phyloP scores from a whole-genome alignment of 2,797 vertebrate species.

The Prionace glauca region DNA sequence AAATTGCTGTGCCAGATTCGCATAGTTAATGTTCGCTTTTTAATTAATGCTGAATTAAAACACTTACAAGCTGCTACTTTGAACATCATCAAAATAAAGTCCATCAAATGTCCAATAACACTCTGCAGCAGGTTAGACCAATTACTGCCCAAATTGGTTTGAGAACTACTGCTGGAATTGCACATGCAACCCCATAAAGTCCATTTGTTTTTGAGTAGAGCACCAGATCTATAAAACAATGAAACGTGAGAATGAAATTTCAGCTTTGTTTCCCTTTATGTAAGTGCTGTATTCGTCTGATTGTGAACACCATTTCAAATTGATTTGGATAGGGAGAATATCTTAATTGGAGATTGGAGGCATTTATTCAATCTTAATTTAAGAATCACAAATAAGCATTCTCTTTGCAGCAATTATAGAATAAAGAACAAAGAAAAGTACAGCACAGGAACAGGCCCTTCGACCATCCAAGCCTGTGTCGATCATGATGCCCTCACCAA shows the following conservation, averaged over 20 bases:
- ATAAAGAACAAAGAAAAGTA: too few relatives aligned
- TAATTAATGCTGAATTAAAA: neutral
- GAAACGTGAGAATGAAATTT: constrained; percentile 25
- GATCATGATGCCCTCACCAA: too few relatives aligned
- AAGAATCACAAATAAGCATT: neutral
- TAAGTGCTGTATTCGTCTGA: neutral
- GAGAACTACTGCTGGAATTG: constrained; percentile 49
- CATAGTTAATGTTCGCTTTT: neutral
- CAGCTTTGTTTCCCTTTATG: neutral
- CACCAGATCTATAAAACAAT: constrained; percentile 48
- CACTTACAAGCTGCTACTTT: neutral
- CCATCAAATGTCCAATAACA: neutral
- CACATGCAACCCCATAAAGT: constrained; percentile 51
- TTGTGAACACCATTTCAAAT: constrained; percentile 21
- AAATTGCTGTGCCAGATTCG: neutral
- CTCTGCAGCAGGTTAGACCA: constrained; percentile 43
- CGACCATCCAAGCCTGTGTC: too few relatives aligned
- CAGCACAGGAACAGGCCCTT: too few relatives aligned
- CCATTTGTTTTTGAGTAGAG: constrained; percentile 49
- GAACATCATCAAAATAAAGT: neutral
- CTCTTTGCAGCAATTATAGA: neutral
- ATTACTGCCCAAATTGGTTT: constrained; percentile 49
- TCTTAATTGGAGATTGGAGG: neutral
- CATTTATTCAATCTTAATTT: constrained; percentile 4
- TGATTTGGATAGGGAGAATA: neutral